Evolutionary conservation across 2,888 invertebrate species (phyloP), one percentile per base, ranked within the genome.

Genomic region (Dasysyrphus tricinctus): DNA sequence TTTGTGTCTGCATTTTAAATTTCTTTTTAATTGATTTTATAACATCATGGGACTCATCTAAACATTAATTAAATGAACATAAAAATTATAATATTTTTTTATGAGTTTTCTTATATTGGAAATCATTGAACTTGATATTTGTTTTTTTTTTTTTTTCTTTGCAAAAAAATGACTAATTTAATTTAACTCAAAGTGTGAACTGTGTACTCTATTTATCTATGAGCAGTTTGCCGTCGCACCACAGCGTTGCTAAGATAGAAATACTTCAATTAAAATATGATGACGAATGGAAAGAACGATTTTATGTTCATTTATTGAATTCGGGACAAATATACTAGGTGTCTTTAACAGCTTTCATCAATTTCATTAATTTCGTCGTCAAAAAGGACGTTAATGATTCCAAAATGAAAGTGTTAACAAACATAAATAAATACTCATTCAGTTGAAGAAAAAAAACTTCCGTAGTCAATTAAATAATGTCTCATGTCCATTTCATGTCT

Each of bases 121-220:
- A n/a, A n/a, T n/a, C n/a, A n/a, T n/a, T 24, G 24, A 24, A 24
- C 24, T 24, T 24, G 24, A 24, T 24, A n/a, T n/a, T n/a, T n/a
- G n/a, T 24, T 24, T 24, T 14, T 29, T 6, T 54, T 51, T 54
- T 37, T 24, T 59, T 59, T 39, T 0, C 39, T 19, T 29, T 19
- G 61, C 42, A 24, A n/a, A n/a, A 42, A 37, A 63, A 63, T 44
- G 63, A 63, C n/a, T 63, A 63, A 63, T 63, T 24, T n/a, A 0
- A 16, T 42, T 63, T 63, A 5, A 42, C 9, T 63, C 11, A 63
- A 63, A n/a, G 44, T 24, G 29, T 14, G 14, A 63, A 14, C 29
- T 14, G 29, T 9, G 24, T 24, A 24, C 2, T 24, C 24, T 24
- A 24, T 47, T 9, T 16, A 24, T 51, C 11, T 1, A 16, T 47